Evolutionary conservation across 2,113 vertebrate species (phyloP).

Genomic region (Platysternon megacephalum): DNA sequence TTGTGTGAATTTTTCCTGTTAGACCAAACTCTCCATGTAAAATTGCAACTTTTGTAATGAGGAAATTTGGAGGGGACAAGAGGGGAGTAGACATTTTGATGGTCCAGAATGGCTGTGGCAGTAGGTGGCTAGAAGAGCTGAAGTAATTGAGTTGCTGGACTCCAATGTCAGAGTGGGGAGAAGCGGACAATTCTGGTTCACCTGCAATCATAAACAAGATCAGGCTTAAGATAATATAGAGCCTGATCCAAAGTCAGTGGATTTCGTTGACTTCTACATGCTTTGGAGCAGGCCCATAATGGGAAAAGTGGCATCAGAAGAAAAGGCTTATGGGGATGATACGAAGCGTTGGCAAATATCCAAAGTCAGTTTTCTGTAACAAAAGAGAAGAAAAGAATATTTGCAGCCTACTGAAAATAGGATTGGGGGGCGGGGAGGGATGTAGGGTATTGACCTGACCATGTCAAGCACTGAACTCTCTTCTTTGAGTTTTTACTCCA

Average conservation of each 20-base stretch:
- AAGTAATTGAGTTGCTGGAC: not conserved
- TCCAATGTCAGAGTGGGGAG: not conserved
- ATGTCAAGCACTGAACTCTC: fast-evolving
- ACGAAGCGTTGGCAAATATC: not conserved
- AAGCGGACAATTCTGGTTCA: too few relatives aligned
- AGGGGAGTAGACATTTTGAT: not conserved
- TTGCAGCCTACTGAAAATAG: fast-evolving
- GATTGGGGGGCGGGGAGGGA: not conserved
- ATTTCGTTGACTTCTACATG: not conserved
- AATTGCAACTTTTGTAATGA: not conserved
- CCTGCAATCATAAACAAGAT: not conserved
- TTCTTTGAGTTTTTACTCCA: not conserved
- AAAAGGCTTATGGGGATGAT: not conserved
- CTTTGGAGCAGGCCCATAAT: not conserved
- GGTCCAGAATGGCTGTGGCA: not conserved
- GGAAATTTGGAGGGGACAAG: not conserved
- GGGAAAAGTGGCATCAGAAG: not conserved
- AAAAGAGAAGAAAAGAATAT: not conserved
- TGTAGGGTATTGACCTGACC: not conserved
- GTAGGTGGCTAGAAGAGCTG: not conserved
- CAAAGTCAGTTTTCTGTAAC: not conserved
- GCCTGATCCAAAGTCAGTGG: not conserved
- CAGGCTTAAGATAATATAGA: not conserved
- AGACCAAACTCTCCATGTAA: not conserved
- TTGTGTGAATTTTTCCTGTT: not conserved